Conservation (phyloP, 1,140 invertebrate species). For the Drosophila oshimai region DNA sequence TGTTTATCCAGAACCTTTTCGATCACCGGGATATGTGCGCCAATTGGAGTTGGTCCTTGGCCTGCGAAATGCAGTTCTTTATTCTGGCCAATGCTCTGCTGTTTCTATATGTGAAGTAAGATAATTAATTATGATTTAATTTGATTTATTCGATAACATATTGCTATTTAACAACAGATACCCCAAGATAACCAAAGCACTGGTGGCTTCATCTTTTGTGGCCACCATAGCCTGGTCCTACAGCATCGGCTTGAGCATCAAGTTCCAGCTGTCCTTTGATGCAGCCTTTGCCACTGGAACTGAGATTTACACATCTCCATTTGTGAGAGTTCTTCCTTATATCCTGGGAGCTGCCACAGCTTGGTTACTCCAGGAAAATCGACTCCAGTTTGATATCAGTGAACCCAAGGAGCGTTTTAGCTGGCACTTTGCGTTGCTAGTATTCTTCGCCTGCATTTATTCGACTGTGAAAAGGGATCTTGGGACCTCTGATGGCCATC, state of each 20-base stretch:
- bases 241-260: constrained; percentile 54
- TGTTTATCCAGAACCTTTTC: constrained; percentile 87
- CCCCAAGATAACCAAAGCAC: constrained; percentile 52
- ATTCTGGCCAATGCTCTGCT: constrained; percentile 84
- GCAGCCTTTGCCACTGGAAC: constrained; percentile 76
- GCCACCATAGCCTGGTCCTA: constrained; percentile 66
- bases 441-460: constrained; percentile 76
- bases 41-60: constrained; percentile 92
- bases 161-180: constrained; percentile 35
- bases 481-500: constrained; percentile 60
- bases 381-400: constrained; percentile 21
- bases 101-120: constrained; percentile 84
- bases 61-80: constrained; percentile 92
- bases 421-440: constrained; percentile 67
- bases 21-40: constrained; percentile 86
- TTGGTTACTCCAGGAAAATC: constrained; percentile 55
- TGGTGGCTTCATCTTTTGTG: constrained; percentile 40
- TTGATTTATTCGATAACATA: not conserved
- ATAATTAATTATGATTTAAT: too few species aligned
- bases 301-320: constrained; percentile 79
- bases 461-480: constrained; percentile 74
- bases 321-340: constrained; percentile 76
- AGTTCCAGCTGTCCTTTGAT: constrained; percentile 78
- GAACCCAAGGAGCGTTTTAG: constrained; percentile 54
- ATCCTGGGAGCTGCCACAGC: constrained; percentile 68